phyloP scores from a whole-genome alignment of 1,140 invertebrate species.

The Platorchestia sp. region DNA sequence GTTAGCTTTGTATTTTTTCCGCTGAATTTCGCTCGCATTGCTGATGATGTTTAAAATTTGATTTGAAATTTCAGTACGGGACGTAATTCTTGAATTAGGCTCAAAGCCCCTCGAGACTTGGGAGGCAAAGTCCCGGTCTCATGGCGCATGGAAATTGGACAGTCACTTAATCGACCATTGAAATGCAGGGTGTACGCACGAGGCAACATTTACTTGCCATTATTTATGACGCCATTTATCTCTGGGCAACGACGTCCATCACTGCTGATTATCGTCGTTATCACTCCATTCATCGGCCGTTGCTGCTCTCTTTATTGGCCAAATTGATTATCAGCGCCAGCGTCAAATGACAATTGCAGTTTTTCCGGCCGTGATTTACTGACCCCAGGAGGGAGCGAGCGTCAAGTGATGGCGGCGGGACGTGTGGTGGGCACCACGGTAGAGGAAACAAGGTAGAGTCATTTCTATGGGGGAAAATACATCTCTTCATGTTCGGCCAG shows the following conservation, averaged over 20 bases:
- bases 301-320: conserved; percentile 18
- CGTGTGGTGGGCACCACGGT: neutral
- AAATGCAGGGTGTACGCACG: neutral
- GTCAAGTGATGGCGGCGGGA: neutral
- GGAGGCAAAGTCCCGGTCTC: neutral
- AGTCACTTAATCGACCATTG: conserved; percentile 24
- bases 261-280: conserved; percentile 16
- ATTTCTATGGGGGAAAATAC: too few relatives aligned
- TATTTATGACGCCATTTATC: conserved; percentile 17
- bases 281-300: conserved; percentile 2
- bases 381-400: neutral
- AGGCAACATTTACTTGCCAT: neutral
- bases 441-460: too few relatives aligned
- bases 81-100: neutral
- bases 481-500: too few relatives aligned
- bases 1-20: neutral
- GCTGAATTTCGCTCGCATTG: neutral
- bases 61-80: neutral
- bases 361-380: neutral
- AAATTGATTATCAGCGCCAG: conserved; percentile 7
- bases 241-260: conserved; percentile 8
- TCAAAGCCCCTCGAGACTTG: neutral
- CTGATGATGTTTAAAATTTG: neutral
- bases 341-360: neutral
- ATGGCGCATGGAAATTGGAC: neutral